Evolutionary conservation across 2,888 invertebrate species (phyloP), one percentile per base, ranked within the genome.

Genomic region (Patella depressa): DNA sequence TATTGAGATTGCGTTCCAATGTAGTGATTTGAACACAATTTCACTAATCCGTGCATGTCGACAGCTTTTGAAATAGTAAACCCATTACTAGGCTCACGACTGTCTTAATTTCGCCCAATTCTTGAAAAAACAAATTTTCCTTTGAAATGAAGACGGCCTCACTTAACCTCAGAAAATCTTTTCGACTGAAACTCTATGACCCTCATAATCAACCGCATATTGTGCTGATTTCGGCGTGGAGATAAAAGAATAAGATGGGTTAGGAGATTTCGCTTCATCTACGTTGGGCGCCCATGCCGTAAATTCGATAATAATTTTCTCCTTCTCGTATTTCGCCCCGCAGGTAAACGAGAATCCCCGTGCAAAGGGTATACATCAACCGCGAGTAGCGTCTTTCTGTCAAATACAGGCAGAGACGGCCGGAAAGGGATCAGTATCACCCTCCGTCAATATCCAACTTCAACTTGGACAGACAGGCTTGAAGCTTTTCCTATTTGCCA

Each of bases 231-330:
- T 65, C 14, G 19, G 65, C 24, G 24, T 19, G 24, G 24, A 65
- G 65, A 65, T 65, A 24, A 65, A 65, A 65, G 65, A 24, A 3
- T 19, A 24, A 65, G 65, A 65, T 65, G 24, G 19, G 65, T 65
- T 65, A 24, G 19, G 24, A 24, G 65, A 19, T 65, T 65, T 65
- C 65, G 19, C 15, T 24, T 24, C 24, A 65, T 65, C 65, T 24
- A 65, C 65, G 24, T 65, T 65, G 65, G 65, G 73, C 53, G 54
- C 53, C 73, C 73, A 73, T 53, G 54, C 53, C 53, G 73, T 54
- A 55, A 73, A 73, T 73, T 73, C 24, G 53, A 53, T 17, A 54
- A 53, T 73, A 73, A 73, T 73, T 73, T 73, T 53, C 73, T 53
- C 24, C 54, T n/a, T 73, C 54, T 73, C 73, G 24, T n/a, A 17